Conservation (phyloP, 2,797 vertebrate species). For the Coregonus ussuriensis region DNA sequence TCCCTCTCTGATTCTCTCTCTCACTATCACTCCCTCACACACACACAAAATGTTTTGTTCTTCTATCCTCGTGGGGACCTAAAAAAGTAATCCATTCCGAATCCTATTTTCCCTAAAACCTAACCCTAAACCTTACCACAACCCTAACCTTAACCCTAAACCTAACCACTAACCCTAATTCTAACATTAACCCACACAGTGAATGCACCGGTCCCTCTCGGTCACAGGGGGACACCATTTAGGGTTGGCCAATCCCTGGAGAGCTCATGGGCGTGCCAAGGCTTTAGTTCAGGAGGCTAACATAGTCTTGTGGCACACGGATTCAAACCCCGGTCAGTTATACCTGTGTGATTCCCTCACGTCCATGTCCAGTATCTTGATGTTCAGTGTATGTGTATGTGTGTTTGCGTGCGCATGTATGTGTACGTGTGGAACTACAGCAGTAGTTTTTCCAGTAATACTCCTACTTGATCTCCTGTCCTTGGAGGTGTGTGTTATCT, state of each 20-base stretch:
- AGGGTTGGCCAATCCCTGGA: background rate
- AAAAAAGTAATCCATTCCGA: too few relatives aligned
- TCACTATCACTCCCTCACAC: background rate
- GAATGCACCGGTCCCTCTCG: background rate
- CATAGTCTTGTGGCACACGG: background rate
- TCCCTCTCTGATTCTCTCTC: background rate
- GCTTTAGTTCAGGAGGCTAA: background rate
- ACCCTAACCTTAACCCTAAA: too few relatives aligned
- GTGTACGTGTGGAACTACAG: background rate
- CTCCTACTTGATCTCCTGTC: conserved; percentile 2
- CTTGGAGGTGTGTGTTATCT: conserved; percentile 26
- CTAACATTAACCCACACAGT: too few relatives aligned
- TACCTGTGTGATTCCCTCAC: background rate
- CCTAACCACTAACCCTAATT: too few relatives aligned
- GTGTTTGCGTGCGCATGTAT: background rate
- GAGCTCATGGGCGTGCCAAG: background rate
- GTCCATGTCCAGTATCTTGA: background rate
- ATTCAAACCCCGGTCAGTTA: background rate
- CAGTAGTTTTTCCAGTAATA: background rate
- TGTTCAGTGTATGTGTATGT: background rate
- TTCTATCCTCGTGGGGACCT: too few relatives aligned
- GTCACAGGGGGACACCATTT: background rate
- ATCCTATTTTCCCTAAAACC: too few relatives aligned
- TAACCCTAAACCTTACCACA: too few relatives aligned
- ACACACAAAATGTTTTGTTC: background rate